Base-by-base conservation (phyloP, 2,888 invertebrate genomes). In the Phortica okadai region DNA sequence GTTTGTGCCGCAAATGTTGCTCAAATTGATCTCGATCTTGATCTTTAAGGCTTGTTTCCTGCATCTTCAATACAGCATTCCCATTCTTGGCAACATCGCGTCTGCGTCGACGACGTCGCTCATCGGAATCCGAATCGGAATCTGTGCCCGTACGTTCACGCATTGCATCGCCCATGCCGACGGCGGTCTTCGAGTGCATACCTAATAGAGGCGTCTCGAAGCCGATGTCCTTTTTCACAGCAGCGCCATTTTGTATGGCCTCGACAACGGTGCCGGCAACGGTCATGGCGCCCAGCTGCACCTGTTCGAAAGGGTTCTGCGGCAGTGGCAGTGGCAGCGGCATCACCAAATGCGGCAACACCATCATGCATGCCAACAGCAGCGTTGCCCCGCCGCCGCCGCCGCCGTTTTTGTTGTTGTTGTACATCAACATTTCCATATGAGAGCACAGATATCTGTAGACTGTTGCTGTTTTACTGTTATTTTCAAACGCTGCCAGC, bases 151-250 rank as follows among this genome's bases (percentile, higher is more conserved):
- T 33, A 2, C 54, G 77, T 4, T 50, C 73, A 1, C 82, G 78
- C 69, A 89, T 83, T 6, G 87, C 88, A 8, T 89, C 80, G 7
- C 89, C 89, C 6, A 79, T 80, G 4, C 86, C 90, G 6, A 79
- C 6, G 0, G 76, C 73, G 0, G 81, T 78, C 45, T 83, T 81
- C 2, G 82, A 87, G 4, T 67, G 82, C 50, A 77, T 73, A 14
- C 76, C 74, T 41, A 81, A 69, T 41, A 84, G 77, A 0, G 83
- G 82, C 8, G 77, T 74, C 8, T 87, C 82, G 10, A 89, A 70
- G 14, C 74, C 80, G 4, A 80, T 21, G 21, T 82, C 75, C 0
- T 81, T 75, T 0, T 62, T 74, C 1, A 80, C 21, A 4, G 78
- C 80, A 0, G 76, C 82, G 11, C 87, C 87, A 11, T 83, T 81